Conservation (phyloP, 2,113 vertebrate species). For the Dicaeum eximium region DNA sequence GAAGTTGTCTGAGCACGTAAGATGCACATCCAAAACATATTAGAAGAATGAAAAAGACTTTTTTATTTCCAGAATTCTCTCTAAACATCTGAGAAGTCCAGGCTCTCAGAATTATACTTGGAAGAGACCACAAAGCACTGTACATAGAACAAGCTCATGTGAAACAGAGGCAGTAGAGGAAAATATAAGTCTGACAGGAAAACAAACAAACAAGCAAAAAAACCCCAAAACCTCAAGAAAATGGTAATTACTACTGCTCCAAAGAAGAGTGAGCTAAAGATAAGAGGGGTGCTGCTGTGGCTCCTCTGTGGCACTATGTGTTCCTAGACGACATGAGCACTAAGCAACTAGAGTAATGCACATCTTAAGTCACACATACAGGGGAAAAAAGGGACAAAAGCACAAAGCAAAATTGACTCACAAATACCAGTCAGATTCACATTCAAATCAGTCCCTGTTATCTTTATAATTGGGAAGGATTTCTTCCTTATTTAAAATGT, state of each 20-base stretch:
- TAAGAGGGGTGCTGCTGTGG: neutral
- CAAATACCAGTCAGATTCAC: neutral
- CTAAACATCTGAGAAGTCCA: neutral
- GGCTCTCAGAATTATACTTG: neutral
- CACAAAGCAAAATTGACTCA: neutral
- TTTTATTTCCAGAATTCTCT: neutral
- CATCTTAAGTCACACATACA: fast-evolving
- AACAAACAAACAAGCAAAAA: neutral
- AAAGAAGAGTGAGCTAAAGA: neutral
- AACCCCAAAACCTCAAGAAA: neutral
- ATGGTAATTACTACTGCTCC: neutral
- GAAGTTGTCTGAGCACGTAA: neutral
- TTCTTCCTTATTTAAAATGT: neutral
- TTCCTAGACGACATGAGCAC: neutral
- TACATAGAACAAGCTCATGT: neutral
- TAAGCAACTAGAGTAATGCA: neutral
- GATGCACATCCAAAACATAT: neutral
- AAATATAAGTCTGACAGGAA: neutral
- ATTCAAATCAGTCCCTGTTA: neutral
- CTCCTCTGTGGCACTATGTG: neutral
- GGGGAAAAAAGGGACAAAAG: neutral
- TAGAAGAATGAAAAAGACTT: fast-evolving
- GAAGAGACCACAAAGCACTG: neutral
- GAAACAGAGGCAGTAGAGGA: neutral
- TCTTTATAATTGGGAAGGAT: neutral